Evolutionary conservation across 2,888 invertebrate species (phyloP).

Genomic region (Micoletzkya japonica): DNA sequence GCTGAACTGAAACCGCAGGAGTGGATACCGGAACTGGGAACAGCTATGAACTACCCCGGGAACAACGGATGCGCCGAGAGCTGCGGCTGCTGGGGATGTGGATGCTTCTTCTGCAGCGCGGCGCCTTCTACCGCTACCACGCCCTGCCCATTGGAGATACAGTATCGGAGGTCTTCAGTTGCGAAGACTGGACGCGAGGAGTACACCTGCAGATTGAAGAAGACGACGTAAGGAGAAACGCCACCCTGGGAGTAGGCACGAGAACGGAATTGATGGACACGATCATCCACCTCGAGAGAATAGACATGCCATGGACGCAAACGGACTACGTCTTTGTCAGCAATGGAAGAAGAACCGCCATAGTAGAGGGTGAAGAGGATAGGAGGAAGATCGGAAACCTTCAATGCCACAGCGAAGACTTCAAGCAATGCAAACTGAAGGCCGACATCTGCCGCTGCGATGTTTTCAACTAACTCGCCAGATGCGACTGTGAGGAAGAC

Average conservation of each 20-base stretch:
- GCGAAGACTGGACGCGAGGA: background rate
- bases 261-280: background rate
- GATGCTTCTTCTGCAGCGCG: conserved; percentile 11
- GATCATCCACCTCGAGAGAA: background rate
- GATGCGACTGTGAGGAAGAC: background rate
- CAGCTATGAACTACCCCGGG: background rate
- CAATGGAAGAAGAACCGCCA: background rate
- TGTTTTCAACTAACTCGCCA: background rate
- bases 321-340: background rate
- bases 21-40: conserved; percentile 5
- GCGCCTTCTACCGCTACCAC: conserved; percentile 4
- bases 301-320: background rate
- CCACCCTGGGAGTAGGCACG: background rate
- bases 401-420: background rate
- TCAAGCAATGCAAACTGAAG: background rate
- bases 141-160: too few species aligned
- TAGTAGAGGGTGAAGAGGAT: background rate
- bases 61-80: background rate
- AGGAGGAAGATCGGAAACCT: background rate
- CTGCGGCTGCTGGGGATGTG: conserved; percentile 17
- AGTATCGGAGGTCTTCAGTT: background rate
- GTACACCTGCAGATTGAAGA: background rate
- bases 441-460: background rate
- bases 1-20: background rate
- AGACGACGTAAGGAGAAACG: too few species aligned